These are phyloP conservation scores for Gallinago jamesoni DNA, from an alignment of 2,113 vertebrate species.

Conservation along the genomic window DNA sequence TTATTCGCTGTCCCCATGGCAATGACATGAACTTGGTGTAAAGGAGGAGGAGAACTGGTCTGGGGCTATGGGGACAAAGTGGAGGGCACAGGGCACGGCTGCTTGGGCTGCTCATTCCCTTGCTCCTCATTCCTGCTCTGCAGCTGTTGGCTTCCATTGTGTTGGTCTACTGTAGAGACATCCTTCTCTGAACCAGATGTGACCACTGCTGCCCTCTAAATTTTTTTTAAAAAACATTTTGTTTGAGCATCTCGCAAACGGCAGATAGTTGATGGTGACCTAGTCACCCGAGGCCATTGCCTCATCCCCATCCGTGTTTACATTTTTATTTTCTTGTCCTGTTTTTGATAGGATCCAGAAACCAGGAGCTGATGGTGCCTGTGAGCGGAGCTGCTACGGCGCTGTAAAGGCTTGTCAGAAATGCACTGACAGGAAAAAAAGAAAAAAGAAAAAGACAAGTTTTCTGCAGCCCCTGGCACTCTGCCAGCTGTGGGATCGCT, in stretches of 20 bases:
- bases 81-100: fast-evolving
- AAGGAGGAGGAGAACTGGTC: background rate
- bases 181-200: background rate
- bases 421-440: background rate
- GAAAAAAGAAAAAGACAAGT: background rate
- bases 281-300: background rate
- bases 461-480: background rate
- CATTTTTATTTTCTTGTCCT: background rate
- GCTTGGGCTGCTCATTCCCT: background rate
- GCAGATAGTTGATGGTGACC: background rate
- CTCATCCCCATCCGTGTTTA: background rate
- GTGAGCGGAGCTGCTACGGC: background rate
- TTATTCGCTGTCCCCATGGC: background rate
- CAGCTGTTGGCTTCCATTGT: background rate
- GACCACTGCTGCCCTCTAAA: background rate
- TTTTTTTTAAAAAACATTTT: background rate
- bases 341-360: background rate
- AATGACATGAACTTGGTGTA: background rate
- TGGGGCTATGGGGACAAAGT: background rate
- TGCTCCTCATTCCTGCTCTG: background rate
- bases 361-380: background rate
- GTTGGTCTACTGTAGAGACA: fast-evolving
- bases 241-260: background rate
- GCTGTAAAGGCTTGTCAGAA: background rate
- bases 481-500: background rate